phyloP scores from a whole-genome alignment of 92 coral and sea anemone species.

The Siderastrea siderea region DNA sequence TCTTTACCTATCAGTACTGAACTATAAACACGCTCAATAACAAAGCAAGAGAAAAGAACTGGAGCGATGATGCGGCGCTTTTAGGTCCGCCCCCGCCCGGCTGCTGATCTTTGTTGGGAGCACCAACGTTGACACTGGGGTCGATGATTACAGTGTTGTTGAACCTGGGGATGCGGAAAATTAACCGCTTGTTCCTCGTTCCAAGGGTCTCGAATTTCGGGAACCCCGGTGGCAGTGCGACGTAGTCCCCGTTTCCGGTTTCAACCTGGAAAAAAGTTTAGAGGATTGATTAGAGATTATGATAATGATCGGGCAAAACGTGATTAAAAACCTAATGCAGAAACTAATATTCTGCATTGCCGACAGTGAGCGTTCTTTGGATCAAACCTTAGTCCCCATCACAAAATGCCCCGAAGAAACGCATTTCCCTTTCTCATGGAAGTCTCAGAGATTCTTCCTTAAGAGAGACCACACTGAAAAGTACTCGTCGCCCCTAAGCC shows the following conservation, averaged over 20 bases:
- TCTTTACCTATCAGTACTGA: neutral
- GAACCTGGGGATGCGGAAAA: constrained; percentile 47
- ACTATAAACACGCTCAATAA: neutral
- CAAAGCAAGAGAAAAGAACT: constrained; percentile 21
- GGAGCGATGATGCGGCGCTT: constrained; percentile 7
- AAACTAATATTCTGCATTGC: no score
- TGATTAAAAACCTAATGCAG: no score
- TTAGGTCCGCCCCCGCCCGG: neutral
- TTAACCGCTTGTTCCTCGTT: neutral
- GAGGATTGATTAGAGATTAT: no score
- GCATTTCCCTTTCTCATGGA: no score
- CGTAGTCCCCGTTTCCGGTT: constrained; percentile 27
- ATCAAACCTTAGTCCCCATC: no score
- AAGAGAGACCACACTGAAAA: no score
- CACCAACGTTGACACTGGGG: constrained; percentile 40
- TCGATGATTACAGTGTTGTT: constrained; percentile 34
- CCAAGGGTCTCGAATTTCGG: constrained; percentile 5
- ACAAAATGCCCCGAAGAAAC: no score
- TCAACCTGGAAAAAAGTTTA: constrained; percentile 17
- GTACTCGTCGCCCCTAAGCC: no score
- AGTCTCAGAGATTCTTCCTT: no score
- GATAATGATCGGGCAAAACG: no score
- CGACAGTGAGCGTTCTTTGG: no score
- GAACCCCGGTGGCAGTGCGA: constrained; percentile 40
- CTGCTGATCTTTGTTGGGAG: neutral